Percentiles rank a stretch among this genome's conserved stretches.
phyloP scores from a whole-genome alignment of 1,140 invertebrate genomes.

The Heliconius melpomene region DNA sequence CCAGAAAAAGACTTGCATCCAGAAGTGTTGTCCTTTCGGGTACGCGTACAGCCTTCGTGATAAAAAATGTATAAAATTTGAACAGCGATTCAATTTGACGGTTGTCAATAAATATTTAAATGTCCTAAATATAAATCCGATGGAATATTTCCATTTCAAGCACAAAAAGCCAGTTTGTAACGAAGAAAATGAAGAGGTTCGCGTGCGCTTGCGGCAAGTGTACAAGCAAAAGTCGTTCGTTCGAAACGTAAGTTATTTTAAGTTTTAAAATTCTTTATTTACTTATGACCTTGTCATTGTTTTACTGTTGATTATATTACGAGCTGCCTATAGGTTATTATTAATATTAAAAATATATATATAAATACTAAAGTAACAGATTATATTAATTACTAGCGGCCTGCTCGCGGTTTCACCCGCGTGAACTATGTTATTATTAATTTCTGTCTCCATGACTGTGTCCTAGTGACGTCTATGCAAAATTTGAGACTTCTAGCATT shows the following conservation, averaged over 20 bases:
- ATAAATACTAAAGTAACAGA: no score
- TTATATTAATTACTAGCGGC: no score
- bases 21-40: conserved; percentile 56
- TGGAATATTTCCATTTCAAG: conserved; percentile 47
- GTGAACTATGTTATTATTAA: no score
- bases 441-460: no score
- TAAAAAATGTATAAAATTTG: conserved; percentile 41
- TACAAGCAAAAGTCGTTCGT: background rate
- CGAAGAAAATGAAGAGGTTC: conserved; percentile 2
- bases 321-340: no score
- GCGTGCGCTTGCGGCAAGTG: background rate
- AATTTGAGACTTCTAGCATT: no score
- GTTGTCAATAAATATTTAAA: conserved; percentile 45
- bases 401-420: no score
- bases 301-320: no score
- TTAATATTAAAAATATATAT: no score
- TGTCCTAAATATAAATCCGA: conserved; percentile 33
- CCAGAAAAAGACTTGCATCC: conserved; percentile 42
- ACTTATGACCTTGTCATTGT: no score
- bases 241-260: background rate
- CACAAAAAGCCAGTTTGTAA: conserved; percentile 43
- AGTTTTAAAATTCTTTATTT: no score
- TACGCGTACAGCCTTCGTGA: conserved; percentile 30
- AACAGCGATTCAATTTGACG: conserved; percentile 41
- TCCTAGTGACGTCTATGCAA: no score